A percentile compares a stretch with the other conserved stretches of the same genome.
Evolutionary conservation across 2,797 vertebrate genomes (phyloP).

Genomic region (Glyptemys insculpta): DNA sequence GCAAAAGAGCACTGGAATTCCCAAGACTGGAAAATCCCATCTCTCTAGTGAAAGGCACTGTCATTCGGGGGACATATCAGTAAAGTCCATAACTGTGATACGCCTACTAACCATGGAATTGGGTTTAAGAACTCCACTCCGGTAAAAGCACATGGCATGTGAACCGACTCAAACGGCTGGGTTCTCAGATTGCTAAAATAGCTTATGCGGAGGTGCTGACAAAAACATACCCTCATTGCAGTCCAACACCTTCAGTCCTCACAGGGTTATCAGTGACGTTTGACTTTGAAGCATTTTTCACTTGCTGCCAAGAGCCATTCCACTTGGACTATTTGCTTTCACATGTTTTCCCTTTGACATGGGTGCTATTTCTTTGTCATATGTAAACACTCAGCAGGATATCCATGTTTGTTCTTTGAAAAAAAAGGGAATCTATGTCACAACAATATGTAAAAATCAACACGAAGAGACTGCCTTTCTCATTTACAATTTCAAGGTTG

Average conservation of each 20-base stretch:
- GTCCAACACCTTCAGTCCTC: slow-evolving; percentile 68
- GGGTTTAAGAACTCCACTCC: not conserved
- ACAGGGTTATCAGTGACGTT: slow-evolving; percentile 67
- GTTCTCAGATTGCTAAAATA: slow-evolving; percentile 75
- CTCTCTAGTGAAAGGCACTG: accelerated
- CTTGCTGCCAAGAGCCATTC: slow-evolving; percentile 59
- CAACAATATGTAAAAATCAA: not conserved
- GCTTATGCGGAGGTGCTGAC: slow-evolving; percentile 63
- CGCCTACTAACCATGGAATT: not conserved
- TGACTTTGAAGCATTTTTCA: slow-evolving; percentile 52
- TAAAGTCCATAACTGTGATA: not conserved
- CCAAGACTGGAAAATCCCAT: accelerated
- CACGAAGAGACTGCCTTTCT: slow-evolving; percentile 1
- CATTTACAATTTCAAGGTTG: not conserved
- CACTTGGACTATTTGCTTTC: slow-evolving; percentile 65
- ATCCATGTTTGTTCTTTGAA: slow-evolving; percentile 71
- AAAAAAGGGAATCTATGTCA: accelerated
- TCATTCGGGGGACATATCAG: not conserved
- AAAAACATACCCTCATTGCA: slow-evolving; percentile 4
- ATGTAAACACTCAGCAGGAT: slow-evolving; percentile 74
- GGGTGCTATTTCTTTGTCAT: slow-evolving; percentile 72
- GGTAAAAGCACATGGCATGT: not conserved
- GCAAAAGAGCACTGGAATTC: accelerated
- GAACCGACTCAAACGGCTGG: slow-evolving; percentile 13
- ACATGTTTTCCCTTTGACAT: slow-evolving; percentile 77